Evolutionary conservation across 2,888 invertebrate genomes (phyloP), one percentile per base, ranked within the genome.

Genomic region (Trichopria drosophilae): DNA sequence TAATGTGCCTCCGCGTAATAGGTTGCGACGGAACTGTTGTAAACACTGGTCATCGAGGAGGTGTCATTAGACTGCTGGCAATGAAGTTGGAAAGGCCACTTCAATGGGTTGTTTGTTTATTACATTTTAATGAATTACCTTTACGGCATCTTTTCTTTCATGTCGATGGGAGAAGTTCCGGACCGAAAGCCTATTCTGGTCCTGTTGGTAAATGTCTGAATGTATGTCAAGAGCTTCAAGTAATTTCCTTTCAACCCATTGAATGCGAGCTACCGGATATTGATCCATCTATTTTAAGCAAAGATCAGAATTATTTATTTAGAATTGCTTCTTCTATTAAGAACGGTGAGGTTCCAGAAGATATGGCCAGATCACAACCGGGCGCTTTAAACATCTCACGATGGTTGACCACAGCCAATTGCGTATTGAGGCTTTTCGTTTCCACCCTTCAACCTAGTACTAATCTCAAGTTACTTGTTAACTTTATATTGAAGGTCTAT

Each of bases 11-110:
- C 6, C 10, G 6, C 6, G 10, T 24, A 10, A 24, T 34, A 22
- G 44, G 44, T 18, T 44, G 44, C 44, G 44, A 44, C 18, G 44
- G 44, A 3, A 44, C 44, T 23, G 34, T 34, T 15, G 44, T 44
- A 15, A 44, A 44, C 10, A 44, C 44, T 9, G 44, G 44, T 4
- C 6, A 24, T 6, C n/a, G 29, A 18, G 36, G 36, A 28, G 36
- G 45, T 19, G 29, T 19, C 19, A 45, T 45, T 4, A 23, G 16
- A 24, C 10, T 26, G 13, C 19, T 45, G 35, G 45, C 24, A 45
- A 18, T 4, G 12, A 18, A 45, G 4, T 15, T 26, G 9, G 12
- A n/a, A 36, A 24, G 32, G 29, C 18, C 45, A 18, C 13, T 45
- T 16, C 45, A 35, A 18, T 34, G 44, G 34, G 23, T 34, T 15